phyloP scores from a whole-genome alignment of 2,888 invertebrate genomes.

The Steinernema hermaphroditum region DNA sequence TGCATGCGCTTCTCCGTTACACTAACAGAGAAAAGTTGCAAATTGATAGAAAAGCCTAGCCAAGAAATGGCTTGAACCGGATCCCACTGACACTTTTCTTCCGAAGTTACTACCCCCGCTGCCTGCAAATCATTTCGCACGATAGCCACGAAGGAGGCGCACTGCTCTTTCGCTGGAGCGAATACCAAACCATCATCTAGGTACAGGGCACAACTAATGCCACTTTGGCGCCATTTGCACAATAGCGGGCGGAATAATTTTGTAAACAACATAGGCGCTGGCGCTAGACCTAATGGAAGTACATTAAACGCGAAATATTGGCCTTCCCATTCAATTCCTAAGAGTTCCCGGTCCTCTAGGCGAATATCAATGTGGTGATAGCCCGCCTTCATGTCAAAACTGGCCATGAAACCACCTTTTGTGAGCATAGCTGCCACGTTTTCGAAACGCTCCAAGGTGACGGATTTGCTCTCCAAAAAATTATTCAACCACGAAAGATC shows the following conservation, averaged over 20 bases:
- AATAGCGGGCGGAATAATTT: constrained; percentile 27
- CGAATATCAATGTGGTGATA: constrained; percentile 33
- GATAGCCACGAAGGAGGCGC: too few species aligned
- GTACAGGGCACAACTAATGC: constrained; percentile 18
- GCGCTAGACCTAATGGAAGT: constrained; percentile 28
- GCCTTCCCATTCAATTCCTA: constrained; percentile 18
- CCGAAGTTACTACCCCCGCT: background rate
- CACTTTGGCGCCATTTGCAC: constrained; percentile 24
- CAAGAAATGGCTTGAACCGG: background rate
- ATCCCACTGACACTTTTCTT: background rate
- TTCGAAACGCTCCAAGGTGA: background rate
- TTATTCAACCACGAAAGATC: background rate
- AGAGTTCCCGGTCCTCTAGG: background rate
- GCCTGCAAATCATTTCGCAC: background rate
- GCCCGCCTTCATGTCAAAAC: constrained; percentile 32
- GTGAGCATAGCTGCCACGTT: background rate
- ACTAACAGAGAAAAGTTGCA: background rate
- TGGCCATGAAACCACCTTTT: constrained; percentile 9
- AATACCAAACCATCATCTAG: constrained; percentile 26
- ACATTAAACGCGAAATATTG: constrained; percentile 23
- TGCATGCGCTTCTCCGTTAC: background rate
- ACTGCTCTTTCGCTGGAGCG: background rate
- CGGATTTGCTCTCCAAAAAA: background rate
- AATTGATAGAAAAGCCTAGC: background rate
- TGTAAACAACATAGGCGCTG: constrained; percentile 31